Evolutionary conservation across 2,888 invertebrate genomes (phyloP), one percentile per base, ranked within the genome.

Genomic region (Leucophenga montana): DNA sequence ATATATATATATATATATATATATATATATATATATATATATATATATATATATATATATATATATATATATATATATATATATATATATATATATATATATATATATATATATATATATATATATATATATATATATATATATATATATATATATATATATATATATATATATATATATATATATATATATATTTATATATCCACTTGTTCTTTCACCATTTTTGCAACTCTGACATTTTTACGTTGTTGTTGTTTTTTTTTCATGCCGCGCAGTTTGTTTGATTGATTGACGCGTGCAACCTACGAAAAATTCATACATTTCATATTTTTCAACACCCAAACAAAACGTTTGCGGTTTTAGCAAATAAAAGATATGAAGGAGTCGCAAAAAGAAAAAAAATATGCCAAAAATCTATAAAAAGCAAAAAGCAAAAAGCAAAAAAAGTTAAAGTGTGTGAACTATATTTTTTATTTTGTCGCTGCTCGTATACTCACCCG

Each of bases 391-490:
- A 48, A 16, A 65, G n/a, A n/a, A n/a, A n/a, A n/a, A n/a, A n/a
- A n/a, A n/a, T 22, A 39, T 59, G 27, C 6, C 2, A 39, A 39
- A 61, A 39, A 61, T 16, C n/a, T 27, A 57, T 57, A 53, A 56
- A n/a, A 50, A 16, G n/a, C n/a, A n/a, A n/a, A n/a, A n/a, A n/a
- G n/a, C n/a, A 66, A 46, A 67, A 46, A 67, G 8, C 14, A n/a
- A 64, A 18, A 64, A 14, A 31, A 48, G 67, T 61, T 50, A 50
- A 73, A 46, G 33, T 54, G n/a, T 62, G 48, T 68, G 62, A 53
- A 39, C 61, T 61, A 62, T 50, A 33, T 39, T 64, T n/a, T 69
- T 16, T 70, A 18, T 50, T 57, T 70, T 68, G 66, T 62, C 69
- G 59, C 61, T 68, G 5, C 31, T 61, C n/a, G n/a, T n/a, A 39